phyloP scores from a whole-genome alignment of 37 sponge, comb jelly and placozoan species.

The Eunapius fragilis region DNA sequence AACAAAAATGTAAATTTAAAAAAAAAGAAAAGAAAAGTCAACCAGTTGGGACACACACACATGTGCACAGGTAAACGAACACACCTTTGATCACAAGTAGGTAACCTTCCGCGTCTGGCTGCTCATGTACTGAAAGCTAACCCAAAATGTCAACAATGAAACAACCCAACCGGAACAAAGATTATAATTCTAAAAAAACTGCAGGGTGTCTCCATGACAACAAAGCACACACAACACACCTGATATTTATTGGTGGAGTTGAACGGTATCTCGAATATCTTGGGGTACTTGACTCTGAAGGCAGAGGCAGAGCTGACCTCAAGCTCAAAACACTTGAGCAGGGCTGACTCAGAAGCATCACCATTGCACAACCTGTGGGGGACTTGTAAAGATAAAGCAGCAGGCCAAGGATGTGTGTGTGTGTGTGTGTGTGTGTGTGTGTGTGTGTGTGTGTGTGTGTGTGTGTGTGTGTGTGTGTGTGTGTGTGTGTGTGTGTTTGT shows the following conservation, averaged over 20 bases:
- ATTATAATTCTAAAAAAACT: not conserved
- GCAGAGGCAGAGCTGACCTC: slow-evolving; percentile 67
- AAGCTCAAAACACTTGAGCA: slow-evolving; percentile 93
- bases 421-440: too few species aligned
- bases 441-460: too few species aligned
- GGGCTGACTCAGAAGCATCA: slow-evolving; percentile 95
- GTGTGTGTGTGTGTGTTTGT: too few species aligned
- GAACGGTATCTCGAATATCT: slow-evolving; percentile 95
- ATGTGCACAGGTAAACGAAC: not conserved
- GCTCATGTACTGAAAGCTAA: slow-evolving; percentile 91
- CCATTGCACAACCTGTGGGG: slow-evolving; percentile 75
- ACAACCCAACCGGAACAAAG: not conserved
- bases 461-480: too few species aligned
- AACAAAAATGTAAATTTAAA: too few species aligned
- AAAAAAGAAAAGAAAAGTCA: too few species aligned
- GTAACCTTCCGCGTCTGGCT: slow-evolving; percentile 57
- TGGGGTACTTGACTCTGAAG: slow-evolving; percentile 64
- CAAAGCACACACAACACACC: slow-evolving; percentile 5
- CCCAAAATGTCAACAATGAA: not conserved
- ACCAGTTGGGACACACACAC: not conserved
- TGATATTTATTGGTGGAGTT: slow-evolving; percentile 97
- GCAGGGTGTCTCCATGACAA: not conserved
- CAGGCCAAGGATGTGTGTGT: too few species aligned
- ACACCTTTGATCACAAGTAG: slow-evolving; percentile 94
- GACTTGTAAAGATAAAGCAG: not conserved